These are phyloP conservation scores for Uloborus plumipes DNA, from an alignment of 2,888 invertebrate species.

Conservation along the genomic window DNA sequence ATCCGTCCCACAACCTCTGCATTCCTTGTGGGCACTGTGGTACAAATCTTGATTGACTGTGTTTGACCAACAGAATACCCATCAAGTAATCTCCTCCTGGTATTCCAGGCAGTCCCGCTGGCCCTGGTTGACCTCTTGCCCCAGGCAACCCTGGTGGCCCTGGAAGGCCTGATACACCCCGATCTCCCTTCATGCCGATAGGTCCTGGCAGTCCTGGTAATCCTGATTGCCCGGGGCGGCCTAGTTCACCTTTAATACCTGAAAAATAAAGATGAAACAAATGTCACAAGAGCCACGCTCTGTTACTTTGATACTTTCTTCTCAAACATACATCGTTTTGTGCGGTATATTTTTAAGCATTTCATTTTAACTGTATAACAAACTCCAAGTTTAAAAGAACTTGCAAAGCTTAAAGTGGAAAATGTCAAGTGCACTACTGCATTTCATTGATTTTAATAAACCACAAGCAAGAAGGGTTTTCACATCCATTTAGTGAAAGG, in stretches of 20 bases:
- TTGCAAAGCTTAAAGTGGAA: no score
- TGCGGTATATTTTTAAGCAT: no score
- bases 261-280: neutral
- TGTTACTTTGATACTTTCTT: neutral
- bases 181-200: slow-evolving; percentile 68
- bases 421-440: no score
- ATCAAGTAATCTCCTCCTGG: slow-evolving; percentile 82
- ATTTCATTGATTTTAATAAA: no score
- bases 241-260: slow-evolving; percentile 67
- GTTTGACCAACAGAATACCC: slow-evolving; percentile 88
- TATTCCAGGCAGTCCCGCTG: slow-evolving; percentile 77
- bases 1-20: slow-evolving; percentile 93
- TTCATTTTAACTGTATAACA: no score
- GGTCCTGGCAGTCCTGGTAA: slow-evolving; percentile 68
- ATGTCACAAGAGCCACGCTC: no score
- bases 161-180: slow-evolving; percentile 81
- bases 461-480: no score
- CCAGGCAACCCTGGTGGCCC: slow-evolving; percentile 74
- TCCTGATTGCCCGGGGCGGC: slow-evolving; percentile 67
- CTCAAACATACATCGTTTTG: neutral
- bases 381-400: no score
- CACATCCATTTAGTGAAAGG: no score
- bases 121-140: slow-evolving; percentile 79
- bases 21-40: slow-evolving; percentile 91
- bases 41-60: slow-evolving; percentile 87